A percentile compares a stretch with the other conserved stretches of the same genome.
phyloP scores from a whole-genome alignment of 2,113 vertebrate species.

The Oenanthe melanoleuca region DNA sequence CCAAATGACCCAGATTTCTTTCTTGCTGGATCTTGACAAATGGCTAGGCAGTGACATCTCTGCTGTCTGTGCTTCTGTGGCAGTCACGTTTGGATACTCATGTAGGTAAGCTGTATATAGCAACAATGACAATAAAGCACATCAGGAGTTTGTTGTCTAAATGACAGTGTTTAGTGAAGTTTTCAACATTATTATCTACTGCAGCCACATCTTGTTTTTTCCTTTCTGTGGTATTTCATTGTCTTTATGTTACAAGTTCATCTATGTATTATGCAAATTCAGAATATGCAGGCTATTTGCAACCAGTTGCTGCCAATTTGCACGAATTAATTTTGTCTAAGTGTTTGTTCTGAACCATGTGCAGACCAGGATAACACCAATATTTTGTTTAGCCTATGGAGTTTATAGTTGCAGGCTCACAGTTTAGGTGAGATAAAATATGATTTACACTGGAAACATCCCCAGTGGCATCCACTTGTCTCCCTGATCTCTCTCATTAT shows the following conservation, averaged over 20 bases:
- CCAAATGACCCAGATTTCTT: constrained; percentile 51
- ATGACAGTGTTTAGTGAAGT: not conserved
- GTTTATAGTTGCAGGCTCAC: not conserved
- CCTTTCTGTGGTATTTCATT: not conserved
- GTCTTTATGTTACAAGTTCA: not conserved
- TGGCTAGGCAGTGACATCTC: not conserved
- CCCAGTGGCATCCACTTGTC: not conserved
- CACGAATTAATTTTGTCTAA: not conserved
- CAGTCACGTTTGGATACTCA: not conserved
- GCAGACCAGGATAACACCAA: not conserved
- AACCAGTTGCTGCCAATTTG: not conserved
- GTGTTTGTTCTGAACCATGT: not conserved
- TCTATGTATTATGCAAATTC: not conserved
- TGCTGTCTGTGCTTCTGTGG: not conserved
- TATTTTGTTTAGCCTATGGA: not conserved
- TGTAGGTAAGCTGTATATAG: not conserved
- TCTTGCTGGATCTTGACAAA: constrained; percentile 24
- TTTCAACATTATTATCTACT: not conserved
- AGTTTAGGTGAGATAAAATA: not conserved
- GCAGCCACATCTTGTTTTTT: not conserved
- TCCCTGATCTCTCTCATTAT: not conserved
- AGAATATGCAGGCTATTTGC: not conserved
- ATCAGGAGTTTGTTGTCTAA: not conserved
- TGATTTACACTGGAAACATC: not conserved
- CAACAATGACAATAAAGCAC: not conserved